Base-by-base conservation (phyloP, 2,113 vertebrate genomes). In the Coptodon rendalli region DNA sequence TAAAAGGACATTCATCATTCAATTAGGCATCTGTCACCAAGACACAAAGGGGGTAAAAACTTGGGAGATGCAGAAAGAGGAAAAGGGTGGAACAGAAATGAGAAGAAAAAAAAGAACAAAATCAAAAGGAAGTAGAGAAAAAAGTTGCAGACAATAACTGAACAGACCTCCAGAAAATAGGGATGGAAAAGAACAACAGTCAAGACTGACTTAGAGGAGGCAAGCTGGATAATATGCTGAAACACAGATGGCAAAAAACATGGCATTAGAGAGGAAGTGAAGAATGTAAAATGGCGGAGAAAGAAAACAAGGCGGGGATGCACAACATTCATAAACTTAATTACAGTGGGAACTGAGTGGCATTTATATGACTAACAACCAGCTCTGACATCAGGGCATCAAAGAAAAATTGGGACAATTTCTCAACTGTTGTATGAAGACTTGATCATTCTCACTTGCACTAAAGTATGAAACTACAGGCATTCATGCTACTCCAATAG, bases 1-100 rank as follows among this genome's bases (percentile, higher is more conserved):
- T 99, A 98, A 98, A 98, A 97, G 97, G 96, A 98, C 98, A 99
- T 99, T 98, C 98, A 98, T 99, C 99, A 99, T 99, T 99, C 98
- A 99, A 99, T 99, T 99, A 99, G 97, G 98, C 98, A 98, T 97
- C 98, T 99, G 98, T 98, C 98, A 98, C 92, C 93, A 91, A 95
- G 96, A 96, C 97, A 98, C 97, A 97, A 97, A 97, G 96, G 97
- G 95, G 48, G 84, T 38, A 95, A 97, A 97, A 71, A 97, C 94
- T 97, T 97, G 96, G 94, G 96, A 97, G 96, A 97, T 96, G 94
- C 45, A 82, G 61, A 90, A 48, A 86, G 52, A 95, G 96, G 94
- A 96, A 95, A n/a, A 82, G 29, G 68, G 22, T 38, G 34, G 50
- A 48, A 19, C 11, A 53, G 48, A 68, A 22, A 85, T 11, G 12